These are phyloP conservation scores for Tillus elongatus DNA, from an alignment of 2,888 invertebrate genomes.

Conservation along the genomic window DNA sequence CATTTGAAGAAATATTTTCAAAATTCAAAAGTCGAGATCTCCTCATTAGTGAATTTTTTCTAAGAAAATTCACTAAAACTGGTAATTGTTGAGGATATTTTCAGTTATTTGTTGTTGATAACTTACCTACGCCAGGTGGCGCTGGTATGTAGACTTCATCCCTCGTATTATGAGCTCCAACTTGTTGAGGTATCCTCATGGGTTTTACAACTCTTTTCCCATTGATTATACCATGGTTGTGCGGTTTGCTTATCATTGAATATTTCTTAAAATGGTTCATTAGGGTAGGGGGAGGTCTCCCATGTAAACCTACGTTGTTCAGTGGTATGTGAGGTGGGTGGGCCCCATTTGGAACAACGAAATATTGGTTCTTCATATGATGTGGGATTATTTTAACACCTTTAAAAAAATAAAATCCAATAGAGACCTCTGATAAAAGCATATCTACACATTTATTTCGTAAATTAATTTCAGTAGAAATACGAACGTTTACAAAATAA, in stretches of 20 bases:
- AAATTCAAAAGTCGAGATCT: too few species aligned
- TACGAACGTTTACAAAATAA: too few species aligned
- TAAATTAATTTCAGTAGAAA: too few species aligned
- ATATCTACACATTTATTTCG: too few species aligned
- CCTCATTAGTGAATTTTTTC: too few species aligned
- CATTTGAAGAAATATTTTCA: background rate
- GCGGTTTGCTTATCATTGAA: constrained; percentile 7
- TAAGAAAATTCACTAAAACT: too few species aligned
- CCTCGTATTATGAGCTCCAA: constrained; percentile 30
- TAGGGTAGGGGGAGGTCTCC: constrained; percentile 11
- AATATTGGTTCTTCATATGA: constrained; percentile 10
- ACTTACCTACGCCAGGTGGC: too few species aligned
- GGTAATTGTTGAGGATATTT: too few species aligned
- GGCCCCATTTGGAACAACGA: constrained; percentile 11
- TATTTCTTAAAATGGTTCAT: constrained; percentile 8
- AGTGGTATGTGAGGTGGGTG: constrained; percentile 24
- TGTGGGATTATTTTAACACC: background rate
- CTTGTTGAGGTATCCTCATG: constrained; percentile 22
- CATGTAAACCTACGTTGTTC: constrained; percentile 15
- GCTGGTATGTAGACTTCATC: constrained; percentile 37
- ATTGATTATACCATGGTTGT: constrained; percentile 4
- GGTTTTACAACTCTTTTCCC: constrained; percentile 25
- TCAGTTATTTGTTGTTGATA: too few species aligned
- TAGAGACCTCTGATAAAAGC: too few species aligned
- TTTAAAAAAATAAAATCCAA: too few species aligned